A percentile compares a stretch with the other conserved stretches of the same genome.
Evolutionary conservation across 2,113 vertebrate genomes (phyloP).

Genomic region (Brachypodius melanocephalos): DNA sequence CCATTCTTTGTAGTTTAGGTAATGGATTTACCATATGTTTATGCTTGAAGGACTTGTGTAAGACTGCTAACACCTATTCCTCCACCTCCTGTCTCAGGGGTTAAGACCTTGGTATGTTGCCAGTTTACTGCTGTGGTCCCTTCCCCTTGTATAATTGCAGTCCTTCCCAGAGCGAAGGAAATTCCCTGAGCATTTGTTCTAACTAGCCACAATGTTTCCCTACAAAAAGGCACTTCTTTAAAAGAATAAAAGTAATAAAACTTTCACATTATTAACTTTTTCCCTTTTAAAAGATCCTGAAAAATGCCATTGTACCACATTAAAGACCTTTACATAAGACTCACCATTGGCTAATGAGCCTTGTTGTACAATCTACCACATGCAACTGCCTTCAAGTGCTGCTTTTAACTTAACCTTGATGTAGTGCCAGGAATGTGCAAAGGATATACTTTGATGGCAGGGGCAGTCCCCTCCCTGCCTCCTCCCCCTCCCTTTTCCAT

Average conservation of each 20-base stretch:
- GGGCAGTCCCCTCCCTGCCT: neutral
- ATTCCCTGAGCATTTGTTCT: conserved; percentile 80
- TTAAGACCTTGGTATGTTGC: conserved; percentile 71
- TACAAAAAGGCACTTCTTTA: conserved; percentile 79
- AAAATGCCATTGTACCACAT: conserved; percentile 82
- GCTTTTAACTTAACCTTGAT: conserved; percentile 81
- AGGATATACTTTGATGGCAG: conserved; percentile 63
- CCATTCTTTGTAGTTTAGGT: conserved; percentile 81
- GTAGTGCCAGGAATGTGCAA: conserved; percentile 79
- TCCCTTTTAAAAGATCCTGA: conserved; percentile 76
- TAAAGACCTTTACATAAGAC: conserved; percentile 75
- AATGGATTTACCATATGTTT: conserved; percentile 82
- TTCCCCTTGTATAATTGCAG: conserved; percentile 73
- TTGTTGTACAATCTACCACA: conserved; percentile 71
- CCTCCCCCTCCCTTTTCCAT: neutral
- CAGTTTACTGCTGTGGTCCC: conserved; percentile 66
- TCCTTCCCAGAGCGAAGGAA: conserved; percentile 83
- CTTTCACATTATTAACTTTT: conserved; percentile 90
- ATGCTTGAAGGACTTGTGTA: conserved; percentile 74
- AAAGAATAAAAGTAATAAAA: conserved; percentile 85
- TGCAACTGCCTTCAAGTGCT: conserved; percentile 74
- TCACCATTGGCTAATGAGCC: conserved; percentile 86
- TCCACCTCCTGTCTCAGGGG: conserved; percentile 73
- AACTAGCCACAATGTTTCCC: conserved; percentile 68
- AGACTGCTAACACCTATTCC: conserved; percentile 73